Evolutionary conservation across 53 echinoderm and acorn worm genomes (phyloP).

Genomic region (Antedon mediterranea): DNA sequence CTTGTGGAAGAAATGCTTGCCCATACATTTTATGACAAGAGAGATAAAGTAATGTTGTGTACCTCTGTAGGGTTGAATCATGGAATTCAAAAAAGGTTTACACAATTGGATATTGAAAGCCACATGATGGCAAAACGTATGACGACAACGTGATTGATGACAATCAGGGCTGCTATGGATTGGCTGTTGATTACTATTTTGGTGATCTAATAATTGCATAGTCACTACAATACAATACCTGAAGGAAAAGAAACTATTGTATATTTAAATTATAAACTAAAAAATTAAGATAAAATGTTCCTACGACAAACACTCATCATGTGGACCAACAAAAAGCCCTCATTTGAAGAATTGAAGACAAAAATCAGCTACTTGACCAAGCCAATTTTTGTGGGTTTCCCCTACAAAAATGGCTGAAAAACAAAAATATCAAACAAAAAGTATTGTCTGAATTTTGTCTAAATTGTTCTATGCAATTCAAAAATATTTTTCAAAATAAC

Average conservation of each 20-base stretch:
- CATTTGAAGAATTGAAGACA: no score
- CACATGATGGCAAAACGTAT: not conserved
- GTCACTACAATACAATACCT: not conserved
- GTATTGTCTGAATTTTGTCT: no score
- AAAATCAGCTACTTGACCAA: no score
- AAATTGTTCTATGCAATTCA: no score
- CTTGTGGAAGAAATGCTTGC: not conserved
- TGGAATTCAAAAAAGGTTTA: not conserved
- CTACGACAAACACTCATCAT: no score
- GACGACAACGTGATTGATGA: not conserved
- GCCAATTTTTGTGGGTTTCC: no score
- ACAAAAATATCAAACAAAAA: no score
- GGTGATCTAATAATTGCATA: not conserved
- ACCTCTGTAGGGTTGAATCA: not conserved
- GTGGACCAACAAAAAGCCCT: conserved; percentile 2
- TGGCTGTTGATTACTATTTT: not conserved
- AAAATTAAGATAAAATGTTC: no score
- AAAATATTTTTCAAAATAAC: no score
- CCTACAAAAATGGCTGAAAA: no score
- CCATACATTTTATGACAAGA: not conserved
- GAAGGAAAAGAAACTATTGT: no score
- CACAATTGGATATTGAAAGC: not conserved
- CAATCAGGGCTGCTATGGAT: not conserved
- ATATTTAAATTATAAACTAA: no score
- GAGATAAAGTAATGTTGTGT: not conserved